A percentile compares a stretch with the other conserved stretches of the same genome.
Conservation (phyloP, 2,113 vertebrate species). For the Corydoras maculifer region DNA sequence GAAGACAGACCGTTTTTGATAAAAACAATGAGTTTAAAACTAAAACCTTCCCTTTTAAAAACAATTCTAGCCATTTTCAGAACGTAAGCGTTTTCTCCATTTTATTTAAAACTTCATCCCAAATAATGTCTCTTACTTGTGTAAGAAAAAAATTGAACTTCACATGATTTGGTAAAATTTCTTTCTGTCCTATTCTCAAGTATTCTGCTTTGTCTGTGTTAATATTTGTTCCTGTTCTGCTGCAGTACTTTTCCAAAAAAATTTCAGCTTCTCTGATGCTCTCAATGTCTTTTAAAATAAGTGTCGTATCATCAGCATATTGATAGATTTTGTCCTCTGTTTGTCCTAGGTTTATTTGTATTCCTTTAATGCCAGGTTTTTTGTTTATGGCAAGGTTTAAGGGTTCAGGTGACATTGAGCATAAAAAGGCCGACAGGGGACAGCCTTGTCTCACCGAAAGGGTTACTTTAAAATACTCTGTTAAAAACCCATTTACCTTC, state of each 20-base stretch:
- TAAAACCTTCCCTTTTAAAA: neutral
- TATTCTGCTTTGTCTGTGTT: neutral
- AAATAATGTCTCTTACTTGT: neutral
- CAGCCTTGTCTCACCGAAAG: neutral
- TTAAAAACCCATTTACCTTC: neutral
- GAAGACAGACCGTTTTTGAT: too few species aligned
- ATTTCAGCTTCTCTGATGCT: neutral
- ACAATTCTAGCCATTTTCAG: neutral
- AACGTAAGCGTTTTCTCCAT: neutral
- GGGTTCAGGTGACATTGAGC: neutral
- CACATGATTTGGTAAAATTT: neutral
- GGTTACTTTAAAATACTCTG: too few species aligned
- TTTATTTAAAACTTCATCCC: neutral
- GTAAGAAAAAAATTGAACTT: neutral
- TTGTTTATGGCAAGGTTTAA: neutral
- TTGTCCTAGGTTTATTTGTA: neutral
- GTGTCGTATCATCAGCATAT: neutral
- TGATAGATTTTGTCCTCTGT: neutral
- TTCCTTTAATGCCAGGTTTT: too few species aligned
- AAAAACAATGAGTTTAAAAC: neutral
- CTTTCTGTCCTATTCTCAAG: neutral
- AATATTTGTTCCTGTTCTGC: neutral
- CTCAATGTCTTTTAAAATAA: neutral
- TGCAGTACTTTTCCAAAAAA: neutral
- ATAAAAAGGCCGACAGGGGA: neutral